These are phyloP conservation scores for Esox lucius DNA, from an alignment of 2,797 vertebrate genomes.

Conservation along the genomic window DNA sequence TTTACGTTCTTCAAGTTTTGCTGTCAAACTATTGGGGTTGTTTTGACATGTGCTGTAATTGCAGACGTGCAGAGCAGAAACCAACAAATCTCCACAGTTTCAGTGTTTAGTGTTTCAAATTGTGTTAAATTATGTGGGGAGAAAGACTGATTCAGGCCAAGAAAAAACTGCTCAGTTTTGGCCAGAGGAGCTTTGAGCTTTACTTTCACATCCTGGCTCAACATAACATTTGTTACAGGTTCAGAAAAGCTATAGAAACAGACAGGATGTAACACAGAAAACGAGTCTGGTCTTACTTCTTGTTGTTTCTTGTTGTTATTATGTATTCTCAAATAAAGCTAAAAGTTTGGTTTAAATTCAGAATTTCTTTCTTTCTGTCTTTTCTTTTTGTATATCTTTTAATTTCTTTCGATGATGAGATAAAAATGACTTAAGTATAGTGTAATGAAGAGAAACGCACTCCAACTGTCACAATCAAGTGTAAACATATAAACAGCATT, in stretches of 20 bases:
- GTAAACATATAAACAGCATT: neutral
- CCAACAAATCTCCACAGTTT: constrained; percentile 60
- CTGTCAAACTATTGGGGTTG: constrained; percentile 66
- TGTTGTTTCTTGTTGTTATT: no score
- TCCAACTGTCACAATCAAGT: no score
- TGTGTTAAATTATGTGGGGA: neutral
- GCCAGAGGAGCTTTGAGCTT: neutral
- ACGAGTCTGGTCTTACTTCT: no score
- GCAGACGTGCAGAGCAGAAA: constrained; percentile 59
- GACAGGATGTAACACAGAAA: no score
- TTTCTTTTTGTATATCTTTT: neutral
- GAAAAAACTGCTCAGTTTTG: neutral
- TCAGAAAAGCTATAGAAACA: neutral
- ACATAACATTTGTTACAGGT: neutral
- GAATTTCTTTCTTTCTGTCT: neutral
- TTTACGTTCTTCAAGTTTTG: constrained; percentile 51
- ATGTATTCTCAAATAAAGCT: no score
- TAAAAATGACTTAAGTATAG: neutral
- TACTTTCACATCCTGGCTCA: neutral
- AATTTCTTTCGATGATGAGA: neutral
- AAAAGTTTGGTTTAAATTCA: neutral
- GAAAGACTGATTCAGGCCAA: neutral
- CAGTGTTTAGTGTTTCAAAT: neutral
- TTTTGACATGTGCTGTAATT: constrained; percentile 63
- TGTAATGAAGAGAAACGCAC: constrained; percentile 47